phyloP scores from a whole-genome alignment of 2,113 vertebrate genomes.

The Gymnogyps californianus region DNA sequence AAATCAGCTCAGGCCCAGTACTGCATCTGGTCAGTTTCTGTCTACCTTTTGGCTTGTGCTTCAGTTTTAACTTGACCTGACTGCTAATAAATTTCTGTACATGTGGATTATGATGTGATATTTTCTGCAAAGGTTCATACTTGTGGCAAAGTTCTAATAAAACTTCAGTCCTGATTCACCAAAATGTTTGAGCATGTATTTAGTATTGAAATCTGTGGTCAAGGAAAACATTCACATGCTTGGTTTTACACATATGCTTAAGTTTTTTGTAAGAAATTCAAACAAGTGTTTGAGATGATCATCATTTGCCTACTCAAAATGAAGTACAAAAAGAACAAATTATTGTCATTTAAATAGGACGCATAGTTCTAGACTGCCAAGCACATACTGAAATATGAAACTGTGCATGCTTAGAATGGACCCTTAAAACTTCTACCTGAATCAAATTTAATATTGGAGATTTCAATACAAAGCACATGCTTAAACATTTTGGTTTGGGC shows the following conservation, averaged over 20 bases:
- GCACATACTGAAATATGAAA: not conserved
- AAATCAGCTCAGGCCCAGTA: not conserved
- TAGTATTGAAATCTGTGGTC: not conserved
- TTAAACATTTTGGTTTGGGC: no score
- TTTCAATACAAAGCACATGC: not conserved
- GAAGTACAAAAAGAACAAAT: not conserved
- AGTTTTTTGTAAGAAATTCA: not conserved
- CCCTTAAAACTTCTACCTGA: not conserved
- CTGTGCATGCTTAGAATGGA: not conserved
- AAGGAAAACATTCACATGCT: not conserved
- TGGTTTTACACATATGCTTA: not conserved
- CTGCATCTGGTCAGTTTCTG: not conserved
- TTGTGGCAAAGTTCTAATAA: not conserved
- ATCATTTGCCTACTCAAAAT: not conserved
- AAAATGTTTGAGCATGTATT: not conserved
- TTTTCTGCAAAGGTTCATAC: not conserved
- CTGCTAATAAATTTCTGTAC: not conserved
- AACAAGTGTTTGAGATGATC: not conserved
- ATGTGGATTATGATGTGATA: not conserved
- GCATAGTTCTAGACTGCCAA: not conserved
- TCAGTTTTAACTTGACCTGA: not conserved
- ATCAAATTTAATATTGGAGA: not conserved
- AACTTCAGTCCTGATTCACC: not conserved
- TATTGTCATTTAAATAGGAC: not conserved
- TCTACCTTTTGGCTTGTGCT: not conserved